Evolutionary conservation across 2,113 vertebrate species (phyloP), one percentile per base, ranked within the genome.

Genomic region (Kryptolebias marmoratus): DNA sequence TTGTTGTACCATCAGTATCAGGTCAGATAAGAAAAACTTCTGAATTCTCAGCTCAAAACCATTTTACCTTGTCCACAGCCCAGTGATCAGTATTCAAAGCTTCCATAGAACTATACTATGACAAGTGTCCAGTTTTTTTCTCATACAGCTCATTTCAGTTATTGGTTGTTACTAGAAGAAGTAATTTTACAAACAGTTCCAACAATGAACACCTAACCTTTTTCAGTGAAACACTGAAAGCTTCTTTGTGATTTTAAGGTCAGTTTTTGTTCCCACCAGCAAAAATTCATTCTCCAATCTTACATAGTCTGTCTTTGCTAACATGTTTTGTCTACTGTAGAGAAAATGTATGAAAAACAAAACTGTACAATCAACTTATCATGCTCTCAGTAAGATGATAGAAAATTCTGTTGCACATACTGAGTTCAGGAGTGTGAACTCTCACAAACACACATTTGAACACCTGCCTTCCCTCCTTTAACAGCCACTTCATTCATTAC

Each of bases 401-500:
- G 54, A 76, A 45, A 68, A 67, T 16, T 58, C 10, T 15, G 58
- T 61, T 39, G 44, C 22, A 53, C n/a, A 22, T 53, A 10, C 14
- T 50, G 45, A 15, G 61, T 30, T 49, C 6, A 27, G 44, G 45
- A 73, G 31, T 36, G 47, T 18, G 11, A 22, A 31, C 42, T 28
- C 22, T 50, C 48, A 71, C 58, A 67, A 61, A 71, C 55, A 61
- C 64, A 70, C 62, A 79, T 22, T 69, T 30, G 56, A 84, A 77
- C 90, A 92, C 90, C 90, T 92, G 92, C 88, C 82, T 63, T 57
- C 64, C 59, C 69, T 86, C 79, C 18, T 71, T 80, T 82, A 87
- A 91, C 90, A 94, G 81, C 79, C 84, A 83, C 75, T 70, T 87
- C 85, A 90, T 93, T 93, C 91, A 91, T 89, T 75, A 89, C 44